Evolutionary conservation across 2,888 invertebrate genomes (phyloP).

Genomic region (Dasysyrphus albostriatus): DNA sequence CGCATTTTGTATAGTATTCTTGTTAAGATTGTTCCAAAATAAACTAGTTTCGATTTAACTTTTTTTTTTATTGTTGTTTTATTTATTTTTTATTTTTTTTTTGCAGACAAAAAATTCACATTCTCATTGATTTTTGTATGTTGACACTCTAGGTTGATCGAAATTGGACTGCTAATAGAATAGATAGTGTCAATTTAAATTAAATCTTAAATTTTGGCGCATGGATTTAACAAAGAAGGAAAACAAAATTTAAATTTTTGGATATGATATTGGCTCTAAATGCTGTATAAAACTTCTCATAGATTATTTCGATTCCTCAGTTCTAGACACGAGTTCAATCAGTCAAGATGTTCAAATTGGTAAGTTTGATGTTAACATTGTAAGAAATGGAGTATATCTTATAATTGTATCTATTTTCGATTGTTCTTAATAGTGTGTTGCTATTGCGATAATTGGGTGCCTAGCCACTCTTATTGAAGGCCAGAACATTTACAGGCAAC

Average conservation of each 20-base stretch:
- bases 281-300: slow-evolving; percentile 55
- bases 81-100: background rate
- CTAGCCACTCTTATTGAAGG: slow-evolving; percentile 23
- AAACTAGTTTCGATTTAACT: slow-evolving; percentile 44
- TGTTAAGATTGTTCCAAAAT: slow-evolving; percentile 33
- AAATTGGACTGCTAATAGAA: slow-evolving; percentile 5
- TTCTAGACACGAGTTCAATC: slow-evolving; percentile 53
- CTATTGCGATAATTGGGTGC: slow-evolving; percentile 31
- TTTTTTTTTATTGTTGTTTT: slow-evolving; percentile 1
- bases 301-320: slow-evolving; percentile 38
- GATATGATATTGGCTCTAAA: background rate
- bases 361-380: slow-evolving; percentile 23
- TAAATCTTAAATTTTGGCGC: slow-evolving; percentile 47
- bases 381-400: background rate
- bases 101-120: background rate
- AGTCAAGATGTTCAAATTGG: slow-evolving; percentile 69
- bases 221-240: slow-evolving; percentile 17
- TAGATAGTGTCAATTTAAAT: slow-evolving; percentile 12
- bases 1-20: background rate
- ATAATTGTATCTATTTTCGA: background rate
- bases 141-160: background rate
- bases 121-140: background rate
- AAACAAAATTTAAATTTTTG: slow-evolving; percentile 16
- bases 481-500: slow-evolving; percentile 33
- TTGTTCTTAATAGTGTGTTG: slow-evolving; percentile 45